Base-by-base conservation (phyloP, 2,113 vertebrate genomes). In the Indri indri region DNA sequence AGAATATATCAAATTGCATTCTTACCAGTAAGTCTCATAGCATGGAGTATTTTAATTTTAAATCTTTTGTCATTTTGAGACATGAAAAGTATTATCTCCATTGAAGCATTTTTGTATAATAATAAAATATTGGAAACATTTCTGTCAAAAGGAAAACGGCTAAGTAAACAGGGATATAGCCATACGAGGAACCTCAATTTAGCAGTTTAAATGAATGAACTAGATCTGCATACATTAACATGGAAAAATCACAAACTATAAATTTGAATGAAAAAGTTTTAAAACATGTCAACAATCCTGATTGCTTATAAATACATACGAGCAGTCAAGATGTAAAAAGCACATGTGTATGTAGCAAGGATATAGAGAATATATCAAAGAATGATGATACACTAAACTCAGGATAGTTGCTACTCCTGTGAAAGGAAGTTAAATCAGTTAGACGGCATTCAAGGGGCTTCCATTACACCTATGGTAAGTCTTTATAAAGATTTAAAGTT, bases 21-120 rank as follows among this genome's bases (percentile, higher is more conserved):
- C 9, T 25, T 93, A 85, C 30, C 34, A 83, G 30, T 52, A 90
- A 91, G 27, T 89, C 27, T 97, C 73, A 73, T 77, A 61, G 10
- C 20, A 45, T 71, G 13, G 47, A 68, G 3, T 57, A 86, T 95
- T 96, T 93, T 77, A 45, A 92, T 80, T 82, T 96, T 63, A 73
- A 95, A 81, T 86, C 40, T 81, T 23, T 84, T 91, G 83, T 87
- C 32, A n/a, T 93, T 77, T 91, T 94, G 23, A 94, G 74, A 82
- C 32, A 8, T 92, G 52, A 90, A 82, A 95, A 86, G 85, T 93
- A 17, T 68, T 61, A 80, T 86, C 82, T 85, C 13, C 71, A 76
- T 27, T 80, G 74, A 93, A 81, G 34, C 50, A 82, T 91, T 91
- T 91, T 82, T 85, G 42, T 85, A 57, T 88, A 74, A 73, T 83